Percentiles rank a stretch among this genome's conserved stretches.
phyloP scores from a whole-genome alignment of 2,888 invertebrate species.

The Cantharis rufa region DNA sequence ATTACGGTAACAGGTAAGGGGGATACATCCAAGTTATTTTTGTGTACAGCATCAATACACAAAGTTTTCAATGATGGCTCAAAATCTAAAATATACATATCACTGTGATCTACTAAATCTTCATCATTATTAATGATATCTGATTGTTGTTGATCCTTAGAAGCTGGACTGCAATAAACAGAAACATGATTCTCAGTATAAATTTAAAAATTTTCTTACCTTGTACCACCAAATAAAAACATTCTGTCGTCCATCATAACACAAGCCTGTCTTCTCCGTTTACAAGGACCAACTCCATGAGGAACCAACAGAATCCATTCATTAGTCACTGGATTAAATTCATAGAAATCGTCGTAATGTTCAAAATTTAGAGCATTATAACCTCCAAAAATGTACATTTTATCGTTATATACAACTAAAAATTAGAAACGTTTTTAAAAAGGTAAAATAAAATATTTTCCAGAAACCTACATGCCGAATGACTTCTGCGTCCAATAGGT shows the following conservation, averaged over 20 bases:
- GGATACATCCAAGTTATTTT: constrained; percentile 66
- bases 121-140: constrained; percentile 54
- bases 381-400: constrained; percentile 89
- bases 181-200: neutral
- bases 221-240: constrained; percentile 90
- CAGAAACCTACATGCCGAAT: constrained; percentile 80
- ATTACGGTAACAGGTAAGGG: constrained; percentile 67
- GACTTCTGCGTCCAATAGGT: constrained; percentile 84
- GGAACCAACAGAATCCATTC: constrained; percentile 66
- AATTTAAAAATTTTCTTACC: constrained; percentile 57
- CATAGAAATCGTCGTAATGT: constrained; percentile 85
- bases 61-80: constrained; percentile 75
- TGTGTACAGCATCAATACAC: constrained; percentile 68
- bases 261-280: constrained; percentile 79
- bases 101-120: constrained; percentile 77
- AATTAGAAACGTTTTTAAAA: constrained; percentile 38
- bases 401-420: constrained; percentile 76
- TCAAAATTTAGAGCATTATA: constrained; percentile 76
- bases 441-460: neutral
- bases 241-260: constrained; percentile 73
- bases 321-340: constrained; percentile 67
- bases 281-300: constrained; percentile 64
- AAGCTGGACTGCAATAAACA: constrained; percentile 17
- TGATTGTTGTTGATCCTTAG: constrained; percentile 26
- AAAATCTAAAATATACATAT: constrained; percentile 82